Evolutionary conservation across 2,113 vertebrate species (phyloP), one percentile per base, ranked within the genome.

Genomic region (Rhinogobius similis): DNA sequence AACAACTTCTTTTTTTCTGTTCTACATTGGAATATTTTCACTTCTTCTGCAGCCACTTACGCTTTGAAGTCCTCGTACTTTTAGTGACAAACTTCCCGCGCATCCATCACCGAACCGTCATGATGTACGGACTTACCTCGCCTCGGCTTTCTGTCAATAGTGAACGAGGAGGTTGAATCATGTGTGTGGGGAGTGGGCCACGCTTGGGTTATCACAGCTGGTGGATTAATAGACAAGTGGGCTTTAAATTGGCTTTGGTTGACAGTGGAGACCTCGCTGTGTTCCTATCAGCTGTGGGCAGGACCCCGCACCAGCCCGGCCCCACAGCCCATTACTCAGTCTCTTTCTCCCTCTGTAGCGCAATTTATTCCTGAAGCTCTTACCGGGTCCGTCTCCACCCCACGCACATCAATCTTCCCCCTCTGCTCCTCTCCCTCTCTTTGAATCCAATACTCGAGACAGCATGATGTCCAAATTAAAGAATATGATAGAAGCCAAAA

Each of bases 31-130:
- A 20, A 48, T 48, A 8, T n/a, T 48, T 20, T 18, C 14, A n/a
- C 18, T 20, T 4, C 43, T 44, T 44, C 46, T 1, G 44, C 46
- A 48, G 4, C 4, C 1, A n/a, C 21, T 21, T 23, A 23, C 11
- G 2, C 23, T 20, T 46, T 5, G 5, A 16, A 55, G 4, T 55
- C 14, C 52, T 55, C 23, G 12, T 26, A 26, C 52, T 55, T 55
- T 26, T 55, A 87, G 90, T 93, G 93, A 94, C 93, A 94, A 92
- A 93, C 82, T 87, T 83, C 29, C 65, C 86, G 88, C 78, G 87
- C 91, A 92, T 91, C 86, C 92, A 90, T 88, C 91, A 81, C 84
- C 86, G 90, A 90, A 92, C 86, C 90, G 84, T 93, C 80, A 79
- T 88, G 88, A 90, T 93, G 92, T 87, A 88, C 89, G 86, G 90